Evolutionary conservation across 2,888 invertebrate species (phyloP), one percentile per base, ranked within the genome.

Genomic region (Eudemis profundana): DNA sequence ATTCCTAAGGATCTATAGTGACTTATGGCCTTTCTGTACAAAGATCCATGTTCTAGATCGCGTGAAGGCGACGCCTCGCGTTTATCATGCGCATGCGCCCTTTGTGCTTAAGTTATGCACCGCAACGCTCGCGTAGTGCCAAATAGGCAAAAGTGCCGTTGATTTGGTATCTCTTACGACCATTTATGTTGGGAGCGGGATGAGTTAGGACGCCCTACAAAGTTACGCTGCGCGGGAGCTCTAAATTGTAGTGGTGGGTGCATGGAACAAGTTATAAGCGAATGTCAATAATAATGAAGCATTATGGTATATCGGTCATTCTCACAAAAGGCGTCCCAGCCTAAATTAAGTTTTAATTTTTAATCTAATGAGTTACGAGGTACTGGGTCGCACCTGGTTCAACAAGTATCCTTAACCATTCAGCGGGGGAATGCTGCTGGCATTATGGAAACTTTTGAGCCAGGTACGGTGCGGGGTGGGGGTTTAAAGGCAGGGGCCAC

Each of bases 151-250:
- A 42, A 29, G 19, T 8, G 19, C 29, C 42, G 27, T 17, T 17
- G 17, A n/a, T 7, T 7, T 29, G 27, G 12, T 29, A 29, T n/a
- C 0, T 29, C 17, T 29, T 56, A 3, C 5, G 42, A 44, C 27
- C 1, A 44, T 56, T 12, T 29, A 27, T 19, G 4, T 7, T 38
- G 36, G n/a, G 19, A 15, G 12, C 27, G 27, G 44, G 63, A 57
- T 59, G 64, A 64, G 36, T 64, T 64, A 59, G 44, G 44, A 15
- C 54, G 47, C 62, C 29, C 54, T 40, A 56, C 62, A 56, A 62
- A 64, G 64, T 64, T 64, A 64, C 64, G 57, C 56, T 49, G 63
- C 44, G 64, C 57, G 19, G 57, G 64, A 57, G 64, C 57, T 23
- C 36, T 64, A 57, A 64, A 64, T 64, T 57, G 57, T 44, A 42